phyloP scores from a whole-genome alignment of 2,113 vertebrate species.

The Chloropsis hardwickii region DNA sequence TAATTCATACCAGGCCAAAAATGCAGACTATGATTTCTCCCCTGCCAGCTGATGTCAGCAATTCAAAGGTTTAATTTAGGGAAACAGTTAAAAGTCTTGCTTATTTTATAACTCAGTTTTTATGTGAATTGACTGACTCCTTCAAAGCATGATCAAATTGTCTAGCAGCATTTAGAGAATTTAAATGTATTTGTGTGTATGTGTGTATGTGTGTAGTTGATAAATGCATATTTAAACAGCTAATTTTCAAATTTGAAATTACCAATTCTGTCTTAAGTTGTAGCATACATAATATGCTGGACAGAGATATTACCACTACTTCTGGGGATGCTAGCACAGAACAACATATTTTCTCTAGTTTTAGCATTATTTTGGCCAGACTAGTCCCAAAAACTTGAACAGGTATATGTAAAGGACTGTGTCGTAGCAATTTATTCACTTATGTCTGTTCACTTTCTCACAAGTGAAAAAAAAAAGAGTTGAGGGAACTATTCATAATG shows the following conservation, averaged over 20 bases:
- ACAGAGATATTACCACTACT: background rate
- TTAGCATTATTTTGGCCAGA: background rate
- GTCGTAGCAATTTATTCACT: background rate
- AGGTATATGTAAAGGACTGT: background rate
- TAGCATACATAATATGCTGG: background rate
- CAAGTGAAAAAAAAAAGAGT: background rate
- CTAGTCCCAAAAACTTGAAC: background rate
- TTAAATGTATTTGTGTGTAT: background rate
- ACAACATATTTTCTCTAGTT: background rate
- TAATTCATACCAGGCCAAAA: background rate
- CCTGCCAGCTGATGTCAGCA: background rate
- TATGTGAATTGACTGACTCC: background rate
- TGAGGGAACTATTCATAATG: background rate
- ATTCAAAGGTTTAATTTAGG: background rate
- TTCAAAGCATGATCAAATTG: background rate
- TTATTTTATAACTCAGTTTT: background rate
- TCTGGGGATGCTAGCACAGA: background rate
- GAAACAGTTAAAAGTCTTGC: background rate
- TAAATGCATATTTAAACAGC: background rate
- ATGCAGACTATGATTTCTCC: background rate
- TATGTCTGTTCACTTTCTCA: background rate
- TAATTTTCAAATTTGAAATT: background rate
- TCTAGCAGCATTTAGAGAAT: background rate
- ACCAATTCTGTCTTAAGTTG: background rate
- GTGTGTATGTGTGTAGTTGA: background rate